Evolutionary conservation across 2,113 vertebrate genomes (phyloP).

Genomic region (Gnathonemus longibarbis): DNA sequence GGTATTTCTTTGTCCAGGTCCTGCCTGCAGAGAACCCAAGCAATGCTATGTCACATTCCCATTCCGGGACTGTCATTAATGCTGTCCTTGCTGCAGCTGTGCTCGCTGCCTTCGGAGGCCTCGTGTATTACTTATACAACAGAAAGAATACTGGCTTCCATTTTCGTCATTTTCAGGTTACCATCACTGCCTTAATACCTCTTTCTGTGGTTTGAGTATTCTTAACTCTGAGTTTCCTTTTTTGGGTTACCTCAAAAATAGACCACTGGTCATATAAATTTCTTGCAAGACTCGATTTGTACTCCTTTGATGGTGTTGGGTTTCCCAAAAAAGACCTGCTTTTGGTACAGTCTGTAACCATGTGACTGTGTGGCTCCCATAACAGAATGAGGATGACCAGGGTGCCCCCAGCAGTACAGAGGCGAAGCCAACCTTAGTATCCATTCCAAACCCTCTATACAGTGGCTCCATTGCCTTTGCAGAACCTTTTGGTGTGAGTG

Average conservation of each 20-base stretch:
- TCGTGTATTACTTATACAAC: conserved; percentile 57
- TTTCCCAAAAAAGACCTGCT: not conserved
- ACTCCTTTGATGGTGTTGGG: not conserved
- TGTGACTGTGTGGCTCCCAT: not conserved
- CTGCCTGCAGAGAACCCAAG: not conserved
- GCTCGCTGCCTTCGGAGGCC: conserved; percentile 43
- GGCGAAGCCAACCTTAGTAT: conserved; percentile 62
- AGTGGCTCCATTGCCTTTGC: conserved; percentile 58
- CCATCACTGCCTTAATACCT: not conserved
- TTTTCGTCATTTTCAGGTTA: conserved; percentile 72
- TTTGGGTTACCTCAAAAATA: not conserved
- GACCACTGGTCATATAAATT: not conserved
- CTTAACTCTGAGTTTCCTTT: not conserved
- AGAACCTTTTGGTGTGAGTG: conserved; percentile 70
- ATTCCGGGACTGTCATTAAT: not conserved
- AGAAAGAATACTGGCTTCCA: conserved; percentile 62
- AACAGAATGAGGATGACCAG: conserved; percentile 41
- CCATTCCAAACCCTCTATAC: conserved; percentile 78
- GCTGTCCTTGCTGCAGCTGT: conserved; percentile 43
- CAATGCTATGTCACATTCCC: not conserved
- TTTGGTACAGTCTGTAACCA: not conserved
- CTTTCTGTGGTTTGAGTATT: not conserved
- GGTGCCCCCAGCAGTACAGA: conserved; percentile 52
- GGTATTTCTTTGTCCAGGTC: not conserved
- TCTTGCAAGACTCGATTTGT: not conserved